Conservation (phyloP, 2,888 invertebrate species). For the Apoderus coryli region DNA sequence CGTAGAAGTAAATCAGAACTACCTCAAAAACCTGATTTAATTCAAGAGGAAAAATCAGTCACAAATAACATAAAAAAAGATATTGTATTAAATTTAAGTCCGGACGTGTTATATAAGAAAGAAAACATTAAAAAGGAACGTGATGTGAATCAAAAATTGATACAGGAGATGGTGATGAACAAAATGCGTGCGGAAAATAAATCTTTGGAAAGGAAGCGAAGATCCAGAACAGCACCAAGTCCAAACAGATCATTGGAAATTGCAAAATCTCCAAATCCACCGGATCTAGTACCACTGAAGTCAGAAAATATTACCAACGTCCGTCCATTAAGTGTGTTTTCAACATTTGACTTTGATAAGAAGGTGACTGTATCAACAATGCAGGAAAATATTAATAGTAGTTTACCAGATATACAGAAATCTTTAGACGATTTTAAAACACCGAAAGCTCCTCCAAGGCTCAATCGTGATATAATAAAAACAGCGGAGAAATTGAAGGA, state of each 20-base stretch:
- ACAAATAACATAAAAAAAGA: constrained; percentile 22
- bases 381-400: constrained; percentile 29
- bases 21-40: constrained; percentile 26
- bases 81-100: constrained; percentile 19
- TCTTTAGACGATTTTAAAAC: constrained; percentile 33
- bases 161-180: constrained; percentile 71
- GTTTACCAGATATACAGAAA: constrained; percentile 32
- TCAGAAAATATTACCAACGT: constrained; percentile 20
- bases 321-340: constrained; percentile 23
- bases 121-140: constrained; percentile 68
- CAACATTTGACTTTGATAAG: constrained; percentile 17
- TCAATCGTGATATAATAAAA: constrained; percentile 32
- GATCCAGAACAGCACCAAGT: constrained; percentile 35
- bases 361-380: constrained; percentile 18
- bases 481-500: constrained; percentile 45
- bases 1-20: constrained; percentile 31
- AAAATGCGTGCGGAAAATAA: constrained; percentile 56
- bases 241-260: constrained; percentile 24
- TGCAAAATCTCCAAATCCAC: constrained; percentile 28
- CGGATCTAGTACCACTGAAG: constrained; percentile 25
- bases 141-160: constrained; percentile 68
- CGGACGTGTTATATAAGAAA: constrained; percentile 27
- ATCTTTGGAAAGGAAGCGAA: constrained; percentile 40
- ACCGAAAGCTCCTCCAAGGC: constrained; percentile 37
- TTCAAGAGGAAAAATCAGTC: constrained; percentile 31